Evolutionary conservation across 1,140 invertebrate species (phyloP), one percentile per base, ranked within the genome.

Genomic region (Drosophila parvula): DNA sequence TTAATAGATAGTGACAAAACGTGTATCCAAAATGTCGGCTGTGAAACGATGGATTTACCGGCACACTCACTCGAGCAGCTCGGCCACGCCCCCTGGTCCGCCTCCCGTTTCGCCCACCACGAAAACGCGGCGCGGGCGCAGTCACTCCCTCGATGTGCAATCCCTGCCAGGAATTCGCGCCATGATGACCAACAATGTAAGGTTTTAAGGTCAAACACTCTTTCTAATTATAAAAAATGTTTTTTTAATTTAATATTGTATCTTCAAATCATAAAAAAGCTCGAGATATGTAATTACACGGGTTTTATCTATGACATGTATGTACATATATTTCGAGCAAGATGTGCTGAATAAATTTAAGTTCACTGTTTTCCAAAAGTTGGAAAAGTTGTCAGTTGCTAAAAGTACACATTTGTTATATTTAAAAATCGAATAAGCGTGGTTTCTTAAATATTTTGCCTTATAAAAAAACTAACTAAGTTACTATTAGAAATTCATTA

Each of bases 61-160:
- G 28, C 90, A 91, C 59, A 90, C 90, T 40, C 83, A 90, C 40
- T 86, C 85, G 94, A 94, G 78, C 74, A 94, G 45, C 91, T 93
- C 51, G 64, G 95, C 95, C 4, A 38, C 65, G 65, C 67, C 85
- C 12, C 44, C 68, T 11, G 79, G 83, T 5, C 78, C 85, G 0
- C 84, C 84, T 9, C 83, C 83, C 60, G 81, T 78, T 10, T 85
- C 78, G 45, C 80, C 90, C 38, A 84, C 88, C 16, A 74, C 44
- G n/a, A 90, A 86, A 64, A 81, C 71, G 7, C 73, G 78, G 7
- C 89, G 91, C 22, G 91, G 85, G 55, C 93, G 96, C 41, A 96
- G 96, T 91, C 93, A 95, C 56, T 97, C 96, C 10, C 92, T 97
- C 79, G 96, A 97, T 92, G 94, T 96, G 5, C 94, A 95, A 69